Base-by-base conservation (phyloP, 2,113 vertebrate species). In the Pachyramphus minor region DNA sequence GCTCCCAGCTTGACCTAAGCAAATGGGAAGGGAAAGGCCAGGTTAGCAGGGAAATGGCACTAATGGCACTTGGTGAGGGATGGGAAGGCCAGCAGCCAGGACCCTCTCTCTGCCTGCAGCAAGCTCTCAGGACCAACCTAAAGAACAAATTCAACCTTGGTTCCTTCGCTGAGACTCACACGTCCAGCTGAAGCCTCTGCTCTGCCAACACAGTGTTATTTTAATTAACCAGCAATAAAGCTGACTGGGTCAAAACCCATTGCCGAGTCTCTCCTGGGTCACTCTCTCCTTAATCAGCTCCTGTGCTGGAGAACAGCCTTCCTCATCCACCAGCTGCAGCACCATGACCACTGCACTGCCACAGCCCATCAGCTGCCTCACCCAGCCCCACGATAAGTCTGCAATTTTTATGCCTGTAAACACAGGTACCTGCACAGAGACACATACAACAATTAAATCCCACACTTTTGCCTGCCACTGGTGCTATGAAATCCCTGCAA, bases 1-100 rank as follows among this genome's bases (percentile, higher is more conserved):
- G 98, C 95, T 99, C 99, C 99, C 99, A 99, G 98, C 99, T 99
- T 8, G 99, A 99, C 98, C 99, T 99, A 96, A 96, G 73, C 11
- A 45, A 96, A 89, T 0, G 2, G 25, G 82, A 84, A 75, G 10
- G 68, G 66, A 74, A 84, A 76, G 69, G 47, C 39, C 16, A 72
- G 5, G 44, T 97, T 60, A 94, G 47, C 37, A 24, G 41, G 45
- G 33, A 71, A 67, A 55, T 1, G 2, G 33, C 44, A 75, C 31
- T 3, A 6, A 21, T 25, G 52, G 35, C 0, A 0, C n/a, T 49
- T 14, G 4, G 56, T 0, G 0, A 80, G 49, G 27, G 30, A 27
- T 1, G 3, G 44, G 52, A 28, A 71, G 25, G 31, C 30, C 63
- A 62, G 39, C n/a, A 75, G 78, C 44, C 5, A 31, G 49, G 71